Evolutionary conservation across 2,888 invertebrate genomes (phyloP).

Genomic region (Morpho achilles): DNA sequence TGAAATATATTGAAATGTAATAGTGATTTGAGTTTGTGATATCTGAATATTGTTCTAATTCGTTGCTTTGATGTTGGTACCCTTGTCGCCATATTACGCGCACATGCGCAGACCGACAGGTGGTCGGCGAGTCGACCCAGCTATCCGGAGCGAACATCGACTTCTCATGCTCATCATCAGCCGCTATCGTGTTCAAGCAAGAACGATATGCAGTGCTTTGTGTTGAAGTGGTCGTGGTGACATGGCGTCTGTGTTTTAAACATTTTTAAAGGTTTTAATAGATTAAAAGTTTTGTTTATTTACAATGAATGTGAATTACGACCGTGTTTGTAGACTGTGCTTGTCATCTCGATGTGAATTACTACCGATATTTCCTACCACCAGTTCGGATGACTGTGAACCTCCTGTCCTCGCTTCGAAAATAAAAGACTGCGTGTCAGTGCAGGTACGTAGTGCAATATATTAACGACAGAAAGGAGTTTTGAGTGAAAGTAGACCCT

Average conservation of each 20-base stretch:
- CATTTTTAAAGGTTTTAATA: constrained; percentile 54
- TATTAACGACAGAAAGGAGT: constrained; percentile 55
- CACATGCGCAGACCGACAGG: constrained; percentile 80
- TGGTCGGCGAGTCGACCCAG: constrained; percentile 77
- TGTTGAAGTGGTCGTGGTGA: constrained; percentile 77
- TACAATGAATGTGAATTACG: constrained; percentile 77
- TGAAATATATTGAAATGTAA: too few species aligned
- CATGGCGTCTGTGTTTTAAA: constrained; percentile 74
- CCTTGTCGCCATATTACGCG: constrained; percentile 68
- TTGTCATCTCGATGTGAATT: constrained; percentile 80
- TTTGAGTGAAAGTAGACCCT: constrained; percentile 77
- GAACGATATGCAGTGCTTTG: constrained; percentile 77
- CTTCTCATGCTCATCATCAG: constrained; percentile 80
- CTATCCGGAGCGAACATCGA: constrained; percentile 76
- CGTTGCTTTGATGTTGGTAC: constrained; percentile 54
- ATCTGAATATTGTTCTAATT: constrained; percentile 46
- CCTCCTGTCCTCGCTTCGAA: constrained; percentile 79
- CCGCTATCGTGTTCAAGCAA: constrained; percentile 76
- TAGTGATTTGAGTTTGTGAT: constrained; percentile 34
- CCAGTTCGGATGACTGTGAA: constrained; percentile 76
- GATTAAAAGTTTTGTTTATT: constrained; percentile 63
- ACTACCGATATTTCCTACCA: constrained; percentile 80
- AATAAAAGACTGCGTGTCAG: constrained; percentile 82
- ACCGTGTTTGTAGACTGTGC: constrained; percentile 82
- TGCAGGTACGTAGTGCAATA: constrained; percentile 80